Percentiles rank a stretch among this genome's conserved stretches.
These are phyloP conservation scores for Prunella strophiata DNA, from an alignment of 2,797 vertebrate species.

Conservation along the genomic window DNA sequence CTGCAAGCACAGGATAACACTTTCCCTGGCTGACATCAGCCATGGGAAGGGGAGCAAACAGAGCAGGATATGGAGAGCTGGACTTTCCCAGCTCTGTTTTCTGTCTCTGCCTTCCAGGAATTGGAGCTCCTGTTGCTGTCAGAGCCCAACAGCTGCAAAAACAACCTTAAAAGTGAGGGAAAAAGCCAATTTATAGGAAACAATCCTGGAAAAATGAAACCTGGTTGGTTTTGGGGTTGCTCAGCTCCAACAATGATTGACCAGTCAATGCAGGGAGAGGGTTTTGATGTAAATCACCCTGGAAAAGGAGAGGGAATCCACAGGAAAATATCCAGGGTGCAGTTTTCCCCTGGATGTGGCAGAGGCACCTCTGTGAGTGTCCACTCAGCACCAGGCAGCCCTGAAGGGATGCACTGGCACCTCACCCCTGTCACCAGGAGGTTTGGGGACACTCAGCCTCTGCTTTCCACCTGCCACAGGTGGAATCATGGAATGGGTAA, in stretches of 20 bases:
- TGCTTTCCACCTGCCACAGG: background rate
- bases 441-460: background rate
- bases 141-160: background rate
- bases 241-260: background rate
- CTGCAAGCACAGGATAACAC: background rate
- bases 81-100: background rate
- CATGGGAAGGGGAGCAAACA: background rate
- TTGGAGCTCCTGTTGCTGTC: fast-evolving
- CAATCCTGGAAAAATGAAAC: background rate
- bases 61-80: background rate
- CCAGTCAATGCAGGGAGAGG: fast-evolving
- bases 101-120: background rate
- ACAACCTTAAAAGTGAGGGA: fast-evolving
- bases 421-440: fast-evolving
- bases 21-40: background rate
- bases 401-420: background rate
- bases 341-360: fast-evolving
- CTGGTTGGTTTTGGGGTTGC: background rate
- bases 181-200: background rate
- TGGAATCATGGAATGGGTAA: fast-evolving
- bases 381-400: background rate
- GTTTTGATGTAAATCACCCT: background rate
- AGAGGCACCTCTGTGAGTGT: fast-evolving
- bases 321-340: background rate
- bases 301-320: background rate